Base-by-base conservation (phyloP, 1,140 invertebrate genomes). In the Helicoverpa armigera region DNA sequence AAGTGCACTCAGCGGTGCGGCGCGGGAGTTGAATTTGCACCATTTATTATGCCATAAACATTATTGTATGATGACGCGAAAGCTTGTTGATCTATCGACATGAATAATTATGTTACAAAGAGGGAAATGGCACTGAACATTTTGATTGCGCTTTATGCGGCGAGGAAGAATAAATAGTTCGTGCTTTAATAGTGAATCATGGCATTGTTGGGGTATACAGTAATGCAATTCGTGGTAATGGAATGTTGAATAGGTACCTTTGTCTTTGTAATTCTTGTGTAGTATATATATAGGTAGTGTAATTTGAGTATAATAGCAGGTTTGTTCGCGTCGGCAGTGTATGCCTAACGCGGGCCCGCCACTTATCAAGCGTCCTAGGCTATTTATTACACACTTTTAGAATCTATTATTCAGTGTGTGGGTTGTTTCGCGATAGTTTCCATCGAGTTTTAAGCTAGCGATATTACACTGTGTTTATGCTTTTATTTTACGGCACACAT, bases 21-120 rank as follows among this genome's bases (percentile, higher is more conserved):
- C 83, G 85, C 81, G 73, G 79, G 86, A 83, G 82, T 83, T 83
- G 84, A 75, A 80, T 84, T 85, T 80, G 78, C 83, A 79, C 85
- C 82, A 87, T 91, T n/a, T 90, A 91, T 89, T 90, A 86, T 88
- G 83, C 80, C 78, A 84, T 86, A 69, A 87, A 82, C 82, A 77
- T 82, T 75, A 58, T 65, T 72, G 54, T 75, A 60, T 74, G 51
- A 79, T 69, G 56, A 29, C 53, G 54, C 31, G 75, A 65, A 73
- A 50, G 70, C 70, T 65, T 43, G 79, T 74, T 63, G 69, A 63
- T 73, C 69, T 58, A 60, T 77, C 50, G 61, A 9, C 35, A 77
- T 77, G 75, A 77, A 77, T 77, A 67, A 77, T 53, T 67, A 65
- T 43, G 16, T 56, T 54, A 72, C 51, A 61, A 75, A 48, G 35